Evolutionary conservation across 2,888 invertebrate genomes (phyloP).

Genomic region (Scaptomyza flava): DNA sequence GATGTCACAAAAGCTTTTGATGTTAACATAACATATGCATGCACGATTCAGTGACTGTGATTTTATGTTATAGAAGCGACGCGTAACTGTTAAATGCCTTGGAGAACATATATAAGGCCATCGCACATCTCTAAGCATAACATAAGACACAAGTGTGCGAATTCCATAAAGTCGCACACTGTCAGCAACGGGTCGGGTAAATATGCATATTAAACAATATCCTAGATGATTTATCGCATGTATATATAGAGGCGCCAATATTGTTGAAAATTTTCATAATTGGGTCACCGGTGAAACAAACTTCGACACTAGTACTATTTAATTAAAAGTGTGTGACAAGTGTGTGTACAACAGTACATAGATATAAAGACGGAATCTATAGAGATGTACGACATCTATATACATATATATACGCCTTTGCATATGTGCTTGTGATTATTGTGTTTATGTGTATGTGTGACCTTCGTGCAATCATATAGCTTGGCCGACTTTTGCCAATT

Average conservation of each 20-base stretch:
- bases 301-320: conserved; percentile 18
- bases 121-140: conserved; percentile 37
- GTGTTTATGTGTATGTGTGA: conserved; percentile 48
- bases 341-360: conserved; percentile 18
- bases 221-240: conserved; percentile 5
- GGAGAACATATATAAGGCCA: conserved; percentile 12
- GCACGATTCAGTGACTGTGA: conserved; percentile 7
- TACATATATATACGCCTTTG: conserved; percentile 31
- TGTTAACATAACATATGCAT: conserved; percentile 1
- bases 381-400: conserved; percentile 21
- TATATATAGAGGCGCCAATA: conserved; percentile 17
- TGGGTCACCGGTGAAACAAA: conserved; percentile 56
- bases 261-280: conserved; percentile 48
- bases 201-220: conserved; percentile 47
- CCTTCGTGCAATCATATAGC: conserved; percentile 71
- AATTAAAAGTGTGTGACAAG: conserved; percentile 35
- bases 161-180: conserved; percentile 61
- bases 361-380: conserved; percentile 3
- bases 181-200: conserved; percentile 51
- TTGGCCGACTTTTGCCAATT: conserved; percentile 69
- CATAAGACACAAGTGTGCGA: conserved; percentile 49
- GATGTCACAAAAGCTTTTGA: background rate
- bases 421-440: conserved; percentile 5
- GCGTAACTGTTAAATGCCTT: conserved; percentile 16
- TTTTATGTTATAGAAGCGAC: conserved; percentile 7